These are phyloP conservation scores for Masnerella sp. DNA, from an alignment of 2,888 invertebrate species.

Conservation along the genomic window DNA sequence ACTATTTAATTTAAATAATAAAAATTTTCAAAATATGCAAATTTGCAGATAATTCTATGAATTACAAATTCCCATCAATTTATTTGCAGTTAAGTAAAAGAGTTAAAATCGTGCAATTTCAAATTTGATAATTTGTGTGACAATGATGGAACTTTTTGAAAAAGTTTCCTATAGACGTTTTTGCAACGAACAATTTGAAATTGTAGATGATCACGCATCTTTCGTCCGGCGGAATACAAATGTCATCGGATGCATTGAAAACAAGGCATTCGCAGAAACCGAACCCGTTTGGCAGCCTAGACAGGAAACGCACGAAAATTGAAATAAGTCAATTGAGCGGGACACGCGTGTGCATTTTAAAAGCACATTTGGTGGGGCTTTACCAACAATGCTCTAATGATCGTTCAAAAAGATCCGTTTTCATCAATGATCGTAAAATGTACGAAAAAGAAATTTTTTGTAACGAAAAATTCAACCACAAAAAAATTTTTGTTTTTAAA, in stretches of 20 bases:
- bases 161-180: slow-evolving; percentile 22
- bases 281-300: slow-evolving; percentile 49
- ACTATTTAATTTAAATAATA: too few relatives aligned
- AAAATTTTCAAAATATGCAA: too few relatives aligned
- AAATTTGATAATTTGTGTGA: too few relatives aligned
- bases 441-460: too few relatives aligned
- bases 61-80: too few relatives aligned
- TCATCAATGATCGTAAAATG: too few relatives aligned
- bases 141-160: too few relatives aligned
- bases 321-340: slow-evolving; percentile 52
- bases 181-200: slow-evolving; percentile 17
- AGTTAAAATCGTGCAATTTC: too few relatives aligned
- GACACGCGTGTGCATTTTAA: slow-evolving; percentile 50
- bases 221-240: slow-evolving; percentile 39
- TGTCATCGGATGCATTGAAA: slow-evolving; percentile 48
- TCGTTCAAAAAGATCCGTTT: background rate
- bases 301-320: slow-evolving; percentile 55
- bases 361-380: slow-evolving; percentile 19
- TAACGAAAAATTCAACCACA: background rate
- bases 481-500: background rate
- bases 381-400: slow-evolving; percentile 2
- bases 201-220: slow-evolving; percentile 30
- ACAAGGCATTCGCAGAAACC: slow-evolving; percentile 46
- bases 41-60: too few relatives aligned
- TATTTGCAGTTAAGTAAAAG: too few relatives aligned